Evolutionary conservation across 2,113 vertebrate genomes (phyloP).

Genomic region (Callospermophilus lateralis): DNA sequence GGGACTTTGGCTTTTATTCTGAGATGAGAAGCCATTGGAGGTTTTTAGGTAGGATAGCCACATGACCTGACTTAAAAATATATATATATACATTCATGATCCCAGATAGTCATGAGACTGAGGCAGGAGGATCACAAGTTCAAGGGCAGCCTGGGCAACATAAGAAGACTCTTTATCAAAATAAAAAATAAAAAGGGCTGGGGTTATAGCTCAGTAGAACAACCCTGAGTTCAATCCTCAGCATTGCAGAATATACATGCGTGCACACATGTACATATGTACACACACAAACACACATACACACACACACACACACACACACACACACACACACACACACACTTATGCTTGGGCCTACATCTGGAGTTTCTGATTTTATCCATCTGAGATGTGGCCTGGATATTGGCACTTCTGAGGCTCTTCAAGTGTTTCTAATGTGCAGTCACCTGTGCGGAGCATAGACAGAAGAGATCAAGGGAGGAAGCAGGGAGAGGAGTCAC

Average conservation of each 20-base stretch:
- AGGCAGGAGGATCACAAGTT: too few relatives aligned
- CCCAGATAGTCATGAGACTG: too few relatives aligned
- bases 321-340: background rate
- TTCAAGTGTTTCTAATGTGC: background rate
- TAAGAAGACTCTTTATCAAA: too few relatives aligned
- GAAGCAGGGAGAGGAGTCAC: background rate
- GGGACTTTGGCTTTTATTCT: background rate
- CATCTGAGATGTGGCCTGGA: background rate
- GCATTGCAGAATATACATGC: background rate
- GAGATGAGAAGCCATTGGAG: background rate
- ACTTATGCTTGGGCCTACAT: background rate
- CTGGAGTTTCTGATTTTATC: background rate
- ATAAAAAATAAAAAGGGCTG: too few relatives aligned
- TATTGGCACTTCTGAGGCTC: background rate
- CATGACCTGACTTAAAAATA: background rate
- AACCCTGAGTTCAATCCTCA: too few relatives aligned
- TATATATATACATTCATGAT: too few relatives aligned
- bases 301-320: background rate
- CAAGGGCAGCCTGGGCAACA: too few relatives aligned
- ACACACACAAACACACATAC: too few relatives aligned
- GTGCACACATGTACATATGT: too few relatives aligned
- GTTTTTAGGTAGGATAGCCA: background rate
- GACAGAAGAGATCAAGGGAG: background rate
- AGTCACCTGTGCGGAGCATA: background rate
- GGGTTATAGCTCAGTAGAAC: too few relatives aligned